phyloP scores from a whole-genome alignment of 2,113 vertebrate genomes.

The Cyanistes caeruleus region DNA sequence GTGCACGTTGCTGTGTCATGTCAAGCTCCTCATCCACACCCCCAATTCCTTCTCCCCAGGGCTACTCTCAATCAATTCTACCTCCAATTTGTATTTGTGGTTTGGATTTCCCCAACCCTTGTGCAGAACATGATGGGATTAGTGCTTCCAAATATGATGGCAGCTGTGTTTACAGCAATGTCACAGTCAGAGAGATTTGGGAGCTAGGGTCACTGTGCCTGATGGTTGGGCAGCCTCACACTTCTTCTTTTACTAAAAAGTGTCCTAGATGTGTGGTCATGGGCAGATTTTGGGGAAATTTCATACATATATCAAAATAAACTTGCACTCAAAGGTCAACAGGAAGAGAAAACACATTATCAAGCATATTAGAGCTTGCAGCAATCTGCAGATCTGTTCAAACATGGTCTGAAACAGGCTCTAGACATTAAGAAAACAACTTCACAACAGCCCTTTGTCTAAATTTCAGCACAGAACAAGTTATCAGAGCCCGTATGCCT shows the following conservation, averaged over 20 bases:
- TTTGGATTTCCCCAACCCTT: background rate
- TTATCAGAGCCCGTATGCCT: conserved; percentile 22
- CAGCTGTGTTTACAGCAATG: background rate
- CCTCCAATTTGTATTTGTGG: rapidly evolving
- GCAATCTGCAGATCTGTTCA: background rate
- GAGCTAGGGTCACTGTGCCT: background rate
- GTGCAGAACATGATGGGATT: background rate
- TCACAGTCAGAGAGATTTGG: background rate
- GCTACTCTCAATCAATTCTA: background rate
- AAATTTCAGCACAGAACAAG: conserved; percentile 40
- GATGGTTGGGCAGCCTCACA: background rate
- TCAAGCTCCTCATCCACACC: background rate
- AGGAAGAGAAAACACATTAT: background rate
- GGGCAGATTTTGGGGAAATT: background rate
- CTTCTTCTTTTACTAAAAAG: background rate
- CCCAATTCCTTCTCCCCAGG: background rate
- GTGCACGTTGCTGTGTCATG: background rate
- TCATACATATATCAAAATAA: background rate
- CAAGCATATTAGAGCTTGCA: background rate
- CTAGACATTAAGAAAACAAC: conserved; percentile 16
- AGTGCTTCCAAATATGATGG: background rate
- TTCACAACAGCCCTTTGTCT: conserved; percentile 32
- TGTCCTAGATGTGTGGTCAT: rapidly evolving
- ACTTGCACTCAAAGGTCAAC: background rate
- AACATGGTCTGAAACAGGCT: background rate